phyloP scores from a whole-genome alignment of 1,140 invertebrate species.

The Tribolium castaneum region DNA sequence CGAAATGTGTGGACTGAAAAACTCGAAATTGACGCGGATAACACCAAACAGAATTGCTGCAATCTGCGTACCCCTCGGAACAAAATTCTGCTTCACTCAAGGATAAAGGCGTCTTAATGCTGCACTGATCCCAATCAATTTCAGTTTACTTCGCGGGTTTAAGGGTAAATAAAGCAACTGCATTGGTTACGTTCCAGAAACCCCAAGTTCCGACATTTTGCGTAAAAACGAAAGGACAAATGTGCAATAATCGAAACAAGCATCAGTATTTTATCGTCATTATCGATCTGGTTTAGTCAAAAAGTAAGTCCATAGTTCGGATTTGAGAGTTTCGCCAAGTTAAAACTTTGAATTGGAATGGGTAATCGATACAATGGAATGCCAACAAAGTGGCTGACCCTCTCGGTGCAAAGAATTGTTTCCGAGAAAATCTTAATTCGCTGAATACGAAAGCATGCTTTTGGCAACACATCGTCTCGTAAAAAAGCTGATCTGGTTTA shows the following conservation, averaged over 20 bases:
- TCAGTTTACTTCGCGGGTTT: constrained; percentile 4
- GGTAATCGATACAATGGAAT: constrained; percentile 27
- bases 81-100: background rate
- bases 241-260: background rate
- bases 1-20: background rate
- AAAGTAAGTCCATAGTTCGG: background rate
- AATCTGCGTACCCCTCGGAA: background rate
- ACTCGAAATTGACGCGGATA: background rate
- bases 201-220: constrained; percentile 11
- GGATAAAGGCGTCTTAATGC: background rate
- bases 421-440: background rate
- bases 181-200: background rate
- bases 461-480: background rate
- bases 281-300: constrained; percentile 1
- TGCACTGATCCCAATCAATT: constrained; percentile 10
- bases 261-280: background rate
- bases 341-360: constrained; percentile 28
- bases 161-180: constrained; percentile 22
- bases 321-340: constrained; percentile 1
- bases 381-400: constrained; percentile 16
- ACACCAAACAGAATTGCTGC: background rate
- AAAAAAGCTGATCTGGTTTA: background rate
- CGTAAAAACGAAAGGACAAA: background rate
- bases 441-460: background rate
- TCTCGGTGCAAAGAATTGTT: constrained; percentile 1